These are phyloP conservation scores for Falco punctatus DNA, from an alignment of 2,113 vertebrate species.

Conservation along the genomic window DNA sequence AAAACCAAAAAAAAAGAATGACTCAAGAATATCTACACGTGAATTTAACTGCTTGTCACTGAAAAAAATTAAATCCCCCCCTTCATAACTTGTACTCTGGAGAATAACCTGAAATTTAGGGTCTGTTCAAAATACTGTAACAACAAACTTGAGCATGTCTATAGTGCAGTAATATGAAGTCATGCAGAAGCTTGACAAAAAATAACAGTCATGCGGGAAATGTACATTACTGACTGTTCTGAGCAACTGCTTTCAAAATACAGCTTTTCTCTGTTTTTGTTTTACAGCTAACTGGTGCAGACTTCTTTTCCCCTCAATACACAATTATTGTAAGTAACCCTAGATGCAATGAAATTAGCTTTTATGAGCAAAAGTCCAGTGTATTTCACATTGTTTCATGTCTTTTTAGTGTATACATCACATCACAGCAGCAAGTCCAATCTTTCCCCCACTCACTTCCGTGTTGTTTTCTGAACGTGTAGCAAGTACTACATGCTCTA, in stretches of 20 bases:
- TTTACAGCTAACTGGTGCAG: neutral
- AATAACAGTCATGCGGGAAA: neutral
- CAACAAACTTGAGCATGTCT: neutral
- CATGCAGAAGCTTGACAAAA: neutral
- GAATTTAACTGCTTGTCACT: neutral
- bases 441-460: neutral
- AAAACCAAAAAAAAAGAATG: neutral
- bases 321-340: neutral
- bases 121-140: neutral
- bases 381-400: neutral
- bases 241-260: neutral
- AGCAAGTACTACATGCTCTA: neutral
- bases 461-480: neutral
- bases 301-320: neutral
- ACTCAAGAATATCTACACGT: neutral
- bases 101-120: neutral
- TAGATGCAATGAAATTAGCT: neutral
- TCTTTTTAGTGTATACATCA: neutral
- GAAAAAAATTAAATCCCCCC: neutral
- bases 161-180: neutral
- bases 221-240: neutral
- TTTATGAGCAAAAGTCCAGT: neutral
- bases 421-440: neutral
- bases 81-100: neutral
- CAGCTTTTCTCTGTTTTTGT: neutral